phyloP scores from a whole-genome alignment of 2,113 vertebrate genomes.

The Stercorarius parasiticus region DNA sequence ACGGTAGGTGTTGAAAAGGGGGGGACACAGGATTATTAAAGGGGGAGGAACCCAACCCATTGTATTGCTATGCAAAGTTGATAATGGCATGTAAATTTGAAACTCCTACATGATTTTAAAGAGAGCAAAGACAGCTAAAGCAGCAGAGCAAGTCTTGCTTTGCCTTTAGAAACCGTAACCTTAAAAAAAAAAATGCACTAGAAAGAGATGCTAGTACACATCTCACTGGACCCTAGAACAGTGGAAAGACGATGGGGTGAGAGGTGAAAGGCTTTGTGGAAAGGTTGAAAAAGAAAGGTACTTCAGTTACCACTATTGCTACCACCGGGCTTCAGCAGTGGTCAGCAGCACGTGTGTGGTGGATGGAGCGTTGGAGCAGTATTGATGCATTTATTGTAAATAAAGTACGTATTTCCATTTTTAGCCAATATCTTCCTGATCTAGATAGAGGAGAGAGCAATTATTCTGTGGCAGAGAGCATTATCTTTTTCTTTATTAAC shows the following conservation, averaged over 20 bases:
- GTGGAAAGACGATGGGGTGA: not conserved
- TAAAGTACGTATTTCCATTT: not conserved
- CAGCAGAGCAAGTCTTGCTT: not conserved
- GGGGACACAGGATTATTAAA: not conserved
- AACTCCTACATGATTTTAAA: not conserved
- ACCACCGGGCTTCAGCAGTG: not conserved
- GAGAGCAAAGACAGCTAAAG: not conserved
- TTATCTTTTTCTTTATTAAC: not conserved
- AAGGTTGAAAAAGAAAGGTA: not conserved
- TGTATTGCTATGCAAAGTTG: conserved; percentile 1
- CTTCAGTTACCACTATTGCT: not conserved
- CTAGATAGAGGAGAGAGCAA: not conserved
- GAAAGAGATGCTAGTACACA: not conserved
- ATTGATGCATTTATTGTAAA: conserved; percentile 15
- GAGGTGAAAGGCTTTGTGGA: not conserved
- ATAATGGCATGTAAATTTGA: not conserved
- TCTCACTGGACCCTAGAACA: not conserved
- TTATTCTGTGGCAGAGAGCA: not conserved
- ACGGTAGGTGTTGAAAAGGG: not conserved
- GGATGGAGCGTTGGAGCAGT: not conserved
- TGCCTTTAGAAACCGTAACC: not conserved
- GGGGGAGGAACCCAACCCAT: not conserved
- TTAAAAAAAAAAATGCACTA: not conserved
- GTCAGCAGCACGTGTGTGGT: not conserved
- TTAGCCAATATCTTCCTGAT: not conserved